phyloP scores from a whole-genome alignment of 2,113 vertebrate species.

The Xiphorhynchus elegans region DNA sequence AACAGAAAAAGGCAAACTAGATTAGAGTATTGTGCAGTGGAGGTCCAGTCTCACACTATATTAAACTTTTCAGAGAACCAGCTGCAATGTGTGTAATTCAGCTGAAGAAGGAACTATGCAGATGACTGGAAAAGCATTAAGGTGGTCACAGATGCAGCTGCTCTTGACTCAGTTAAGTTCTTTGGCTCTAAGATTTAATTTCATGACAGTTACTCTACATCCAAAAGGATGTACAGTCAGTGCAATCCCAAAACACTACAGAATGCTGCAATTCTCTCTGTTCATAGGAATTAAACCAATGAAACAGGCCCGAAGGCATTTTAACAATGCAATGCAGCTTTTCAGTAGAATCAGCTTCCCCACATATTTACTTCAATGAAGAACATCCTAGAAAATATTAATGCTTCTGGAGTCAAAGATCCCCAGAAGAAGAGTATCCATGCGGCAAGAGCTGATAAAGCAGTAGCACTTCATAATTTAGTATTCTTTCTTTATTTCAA shows the following conservation, averaged over 20 bases:
- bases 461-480: not conserved
- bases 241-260: not conserved
- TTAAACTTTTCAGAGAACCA: not conserved
- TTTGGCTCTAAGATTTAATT: not conserved
- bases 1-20: not conserved
- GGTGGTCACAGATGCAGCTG: not conserved
- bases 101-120: not conserved
- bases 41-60: not conserved
- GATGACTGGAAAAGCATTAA: not conserved
- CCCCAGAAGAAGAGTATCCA: not conserved
- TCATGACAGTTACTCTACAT: not conserved
- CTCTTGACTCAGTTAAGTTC: not conserved
- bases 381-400: not conserved
- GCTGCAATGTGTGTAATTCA: rapidly evolving
- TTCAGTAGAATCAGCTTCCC: not conserved
- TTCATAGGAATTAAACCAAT: not conserved
- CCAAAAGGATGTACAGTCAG: not conserved
- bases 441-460: not conserved
- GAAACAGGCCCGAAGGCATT: not conserved
- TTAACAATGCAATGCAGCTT: not conserved
- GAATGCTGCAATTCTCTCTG: not conserved
- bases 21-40: not conserved
- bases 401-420: not conserved
- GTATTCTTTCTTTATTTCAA: not conserved
- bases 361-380: not conserved